Evolutionary conservation across 1,140 invertebrate species (phyloP).

Genomic region (Aphidius ervi): DNA sequence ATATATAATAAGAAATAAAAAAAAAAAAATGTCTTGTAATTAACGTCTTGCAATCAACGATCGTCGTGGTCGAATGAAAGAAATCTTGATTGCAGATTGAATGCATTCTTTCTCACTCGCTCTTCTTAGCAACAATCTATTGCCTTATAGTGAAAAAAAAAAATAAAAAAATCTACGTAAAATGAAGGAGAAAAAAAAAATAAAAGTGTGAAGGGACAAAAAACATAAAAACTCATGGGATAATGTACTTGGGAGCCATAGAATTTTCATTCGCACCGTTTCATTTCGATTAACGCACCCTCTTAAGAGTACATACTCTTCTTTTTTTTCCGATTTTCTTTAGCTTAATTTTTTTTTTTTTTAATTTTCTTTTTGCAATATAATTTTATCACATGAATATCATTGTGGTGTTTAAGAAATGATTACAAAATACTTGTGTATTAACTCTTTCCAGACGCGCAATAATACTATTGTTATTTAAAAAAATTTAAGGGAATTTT

Average conservation of each 20-base stretch:
- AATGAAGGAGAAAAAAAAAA: conserved; percentile 4
- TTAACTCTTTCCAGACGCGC: too few relatives aligned
- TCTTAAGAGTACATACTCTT: not conserved
- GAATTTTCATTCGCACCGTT: conserved; percentile 45
- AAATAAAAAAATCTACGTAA: too few relatives aligned
- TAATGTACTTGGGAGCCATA: conserved; percentile 27
- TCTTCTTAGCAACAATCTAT: not conserved
- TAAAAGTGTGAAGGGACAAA: conserved; percentile 22
- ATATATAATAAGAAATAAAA: not conserved
- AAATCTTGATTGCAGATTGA: conserved; percentile 26
- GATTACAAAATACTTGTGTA: too few relatives aligned
- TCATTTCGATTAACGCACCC: conserved; percentile 44
- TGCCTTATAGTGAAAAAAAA: conserved; percentile 19
- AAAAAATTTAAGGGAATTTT: too few relatives aligned
- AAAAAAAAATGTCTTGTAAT: conserved; percentile 19
- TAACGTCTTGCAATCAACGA: conserved; percentile 23
- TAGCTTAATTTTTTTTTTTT: not conserved
- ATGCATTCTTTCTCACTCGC: conserved; percentile 12
- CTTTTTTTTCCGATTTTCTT: conserved; percentile 4
- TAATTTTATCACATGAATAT: too few relatives aligned
- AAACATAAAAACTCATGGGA: conserved; percentile 24
- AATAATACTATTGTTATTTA: too few relatives aligned
- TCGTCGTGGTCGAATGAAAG: conserved; percentile 19
- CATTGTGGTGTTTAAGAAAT: too few relatives aligned
- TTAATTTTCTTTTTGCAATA: too few relatives aligned